Base-by-base conservation (phyloP, 2,888 invertebrate genomes). In the Danaus chrysippus region DNA sequence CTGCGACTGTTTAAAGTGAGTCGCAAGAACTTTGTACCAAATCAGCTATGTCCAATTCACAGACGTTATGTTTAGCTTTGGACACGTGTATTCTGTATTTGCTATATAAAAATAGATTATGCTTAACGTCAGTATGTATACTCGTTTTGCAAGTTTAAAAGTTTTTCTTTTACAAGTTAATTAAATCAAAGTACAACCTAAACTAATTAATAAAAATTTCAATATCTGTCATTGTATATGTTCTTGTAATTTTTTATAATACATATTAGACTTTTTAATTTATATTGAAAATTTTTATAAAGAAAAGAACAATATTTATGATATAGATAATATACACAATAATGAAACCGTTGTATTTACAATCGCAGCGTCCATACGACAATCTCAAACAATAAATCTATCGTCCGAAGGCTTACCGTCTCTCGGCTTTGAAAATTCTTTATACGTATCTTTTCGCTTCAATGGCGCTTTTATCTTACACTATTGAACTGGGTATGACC, bases 381-480 rank as follows among this genome's bases (percentile, higher is more conserved):
- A 77, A 78, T 83, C 84, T 84, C 74, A 76, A 77, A 78, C 83
- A 81, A 84, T 85, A 85, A 85, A 85, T 85, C 84, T 78, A 77
- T 78, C 73, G 79, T 73, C 59, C 65, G 64, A 61, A 63, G 68
- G 70, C 67, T 71, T 70, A 66, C 66, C 68, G 66, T 70, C 67
- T 67, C 68, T 67, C 60, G 71, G 72, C 78, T 78, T 74, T 75
- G 76, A 76, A 74, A 75, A 77, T 78, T 76, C 76, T 73, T 77
- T 71, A 74, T 73, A 76, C 80, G 79, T 87, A 86, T 87, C 84
- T 86, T 81, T 81, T 65, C 72, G 70, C 69, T 72, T 73, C 76
- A 76, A 77, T 81, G 79, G 76, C 63, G 67, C 60, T 65, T 69
- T 70, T 71, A 71, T 71, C 70, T 69, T 58, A 64, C 58, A 57